Base-by-base conservation (phyloP, 2,888 invertebrate genomes). In the Stegana nigrithorax region DNA sequence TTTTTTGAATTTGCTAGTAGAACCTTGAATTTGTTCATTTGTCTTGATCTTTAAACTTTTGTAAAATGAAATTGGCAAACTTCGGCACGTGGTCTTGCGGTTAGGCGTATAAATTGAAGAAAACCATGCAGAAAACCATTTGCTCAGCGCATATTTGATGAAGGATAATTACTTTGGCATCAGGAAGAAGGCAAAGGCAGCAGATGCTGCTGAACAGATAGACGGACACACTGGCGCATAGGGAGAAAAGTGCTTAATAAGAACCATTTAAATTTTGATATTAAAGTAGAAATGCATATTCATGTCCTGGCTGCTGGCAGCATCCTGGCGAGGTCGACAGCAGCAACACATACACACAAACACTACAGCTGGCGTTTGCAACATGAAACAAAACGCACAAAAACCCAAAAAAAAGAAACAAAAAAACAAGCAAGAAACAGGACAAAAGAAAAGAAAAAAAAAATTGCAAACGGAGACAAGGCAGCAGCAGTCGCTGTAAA, bases 211-310 rank as follows among this genome's bases (percentile, higher is more conserved):
- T 72, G 72, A 17, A 57, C 67, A 64, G 53, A 42, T 59, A 55
- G 60, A 42, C 53, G 26, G 39, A 8, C 44, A 42, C 4, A 58
- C 53, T 57, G 60, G 59, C 67, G 36, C 36, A 21, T 25, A 50
- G 19, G 57, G 8, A 32, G 29, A 59, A 53, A 60, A 44, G n/a
- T n/a, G n/a, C n/a, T 59, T 23, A 60, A 63, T 57, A 61, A 66
- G 73, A 73, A 70, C 72, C 76, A 76, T 78, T 76, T 76, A 73
- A 76, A 76, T 76, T 78, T 76, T 70, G 75, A 78, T 76, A 76
- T 78, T 76, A 78, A 76, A 79, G 69, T 77, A 75, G 77, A 77
- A 78, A 77, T 77, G 76, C 76, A 77, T 77, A 77, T 77, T 77
- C 79, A 63, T 63, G 63, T 63, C 42, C 59, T 39, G 47, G 29